Evolutionary conservation across 1,140 invertebrate species (phyloP).

Genomic region (Spodoptera frugiperda): DNA sequence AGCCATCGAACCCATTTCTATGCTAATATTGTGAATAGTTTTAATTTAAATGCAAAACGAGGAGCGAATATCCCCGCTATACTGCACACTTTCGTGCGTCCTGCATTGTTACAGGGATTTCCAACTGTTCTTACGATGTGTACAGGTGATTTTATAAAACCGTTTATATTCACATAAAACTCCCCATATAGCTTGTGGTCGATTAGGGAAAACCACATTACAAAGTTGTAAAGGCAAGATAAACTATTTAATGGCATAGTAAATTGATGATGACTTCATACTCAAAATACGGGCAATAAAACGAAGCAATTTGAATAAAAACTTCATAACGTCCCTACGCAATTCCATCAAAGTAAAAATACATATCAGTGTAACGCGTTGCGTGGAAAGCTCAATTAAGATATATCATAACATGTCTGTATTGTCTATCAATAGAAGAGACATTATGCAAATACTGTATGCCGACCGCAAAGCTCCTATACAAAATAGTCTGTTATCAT

Average conservation of each 20-base stretch:
- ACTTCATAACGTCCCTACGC: constrained; percentile 6
- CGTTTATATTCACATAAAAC: background rate
- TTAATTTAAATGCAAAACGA: constrained; percentile 65
- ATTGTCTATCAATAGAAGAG: constrained; percentile 36
- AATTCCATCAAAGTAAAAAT: constrained; percentile 18
- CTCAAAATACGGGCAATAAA: constrained; percentile 31
- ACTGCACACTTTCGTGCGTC: constrained; percentile 21
- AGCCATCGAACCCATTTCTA: constrained; percentile 78
- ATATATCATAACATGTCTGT: constrained; percentile 34
- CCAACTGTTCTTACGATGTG: background rate
- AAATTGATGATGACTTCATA: constrained; percentile 39
- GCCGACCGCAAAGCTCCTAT: constrained; percentile 32
- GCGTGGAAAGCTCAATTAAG: constrained; percentile 42
- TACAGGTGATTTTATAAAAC: background rate
- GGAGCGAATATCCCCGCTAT: constrained; percentile 49
- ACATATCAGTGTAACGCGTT: background rate
- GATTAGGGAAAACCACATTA: background rate
- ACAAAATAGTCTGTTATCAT: constrained; percentile 53
- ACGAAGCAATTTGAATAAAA: constrained; percentile 37
- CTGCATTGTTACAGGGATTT: constrained; percentile 25
- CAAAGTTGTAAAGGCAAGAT: constrained; percentile 24
- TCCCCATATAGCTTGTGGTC: background rate
- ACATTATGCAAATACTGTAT: constrained; percentile 47
- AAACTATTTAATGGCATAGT: constrained; percentile 18
- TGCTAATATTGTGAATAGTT: constrained; percentile 66